A percentile compares a stretch with the other conserved stretches of the same genome.
Evolutionary conservation across 2,888 invertebrate species (phyloP).

Genomic region (Cataglyphis albicans): DNA sequence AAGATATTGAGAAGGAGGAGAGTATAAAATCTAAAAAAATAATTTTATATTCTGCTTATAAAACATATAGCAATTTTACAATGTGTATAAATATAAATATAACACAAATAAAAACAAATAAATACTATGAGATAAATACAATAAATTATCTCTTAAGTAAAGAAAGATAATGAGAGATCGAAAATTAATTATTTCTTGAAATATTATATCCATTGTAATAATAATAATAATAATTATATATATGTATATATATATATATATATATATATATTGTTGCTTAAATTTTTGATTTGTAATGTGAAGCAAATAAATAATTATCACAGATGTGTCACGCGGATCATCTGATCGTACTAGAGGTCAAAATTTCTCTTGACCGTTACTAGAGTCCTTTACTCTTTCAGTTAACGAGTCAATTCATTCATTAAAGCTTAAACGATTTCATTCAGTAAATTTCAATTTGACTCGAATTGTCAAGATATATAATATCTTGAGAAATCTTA

Average conservation of each 20-base stretch:
- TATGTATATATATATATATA: too few relatives aligned
- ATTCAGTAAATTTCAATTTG: constrained; percentile 36
- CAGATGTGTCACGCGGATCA: background rate
- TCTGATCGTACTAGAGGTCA: constrained; percentile 9
- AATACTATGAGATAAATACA: background rate
- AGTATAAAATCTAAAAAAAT: background rate
- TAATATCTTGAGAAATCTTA: constrained; percentile 1
- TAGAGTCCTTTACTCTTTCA: constrained; percentile 32
- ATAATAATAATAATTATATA: background rate
- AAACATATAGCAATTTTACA: background rate
- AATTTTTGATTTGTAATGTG: background rate
- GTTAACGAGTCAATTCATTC: constrained; percentile 38
- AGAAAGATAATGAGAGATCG: background rate
- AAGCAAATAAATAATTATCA: background rate
- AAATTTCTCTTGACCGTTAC: constrained; percentile 23
- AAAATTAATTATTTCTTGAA: background rate
- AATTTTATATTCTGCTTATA: background rate
- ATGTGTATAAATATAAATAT: background rate
- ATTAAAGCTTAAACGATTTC: constrained; percentile 47
- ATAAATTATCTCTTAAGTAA: background rate
- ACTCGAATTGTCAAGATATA: constrained; percentile 2
- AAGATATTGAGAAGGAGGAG: background rate
- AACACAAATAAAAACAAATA: too few relatives aligned
- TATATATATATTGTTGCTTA: too few relatives aligned
- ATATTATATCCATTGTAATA: background rate